Base-by-base conservation (phyloP, 2,888 invertebrate genomes). In the Galeruca laticollis region DNA sequence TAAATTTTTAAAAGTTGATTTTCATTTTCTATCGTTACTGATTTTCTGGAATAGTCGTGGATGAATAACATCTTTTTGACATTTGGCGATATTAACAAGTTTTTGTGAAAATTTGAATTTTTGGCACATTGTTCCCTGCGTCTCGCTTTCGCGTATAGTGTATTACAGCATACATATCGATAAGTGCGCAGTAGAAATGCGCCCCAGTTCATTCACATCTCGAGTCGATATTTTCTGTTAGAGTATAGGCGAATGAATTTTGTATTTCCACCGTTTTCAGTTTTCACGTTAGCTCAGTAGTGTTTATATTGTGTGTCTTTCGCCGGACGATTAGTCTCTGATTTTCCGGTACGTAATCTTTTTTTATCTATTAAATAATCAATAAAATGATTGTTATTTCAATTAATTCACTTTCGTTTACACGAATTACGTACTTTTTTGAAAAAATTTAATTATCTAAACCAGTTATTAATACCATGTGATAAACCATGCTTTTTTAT, bases 161-260 rank as follows among this genome's bases (percentile, higher is more conserved):
- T 69, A 62, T 60, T 71, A 73, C 71, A 62, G 70, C 71, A 75
- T 69, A 71, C 77, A 81, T 85, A 85, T 85, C 84, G 85, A 85
- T 84, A 82, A 79, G 82, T 84, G 84, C 84, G 84, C 83, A 76
- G 75, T 72, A 78, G 61, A 67, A 75, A 69, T 84, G 85, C 85
- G 85, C 84, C 26, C 71, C 60, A 73, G 75, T 81, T 79, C 81
- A 81, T 82, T 82, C 79, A 82, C 73, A 70, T 80, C 79, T 78
- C 77, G 75, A 84, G 84, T 85, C 84, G 82, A 85, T 84, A 84
- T 77, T 80, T 78, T 76, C 78, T 77, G 76, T 80, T 80, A 77
- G 75, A 75, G 65, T 69, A 75, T 76, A 77, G 75, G 74, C 78
- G 76, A 76, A 76, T 76, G 77, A 75, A 78, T 77, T 78, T 77